These are phyloP conservation scores for Elysia chlorotica DNA, from an alignment of 1,140 invertebrate genomes.

Conservation along the genomic window DNA sequence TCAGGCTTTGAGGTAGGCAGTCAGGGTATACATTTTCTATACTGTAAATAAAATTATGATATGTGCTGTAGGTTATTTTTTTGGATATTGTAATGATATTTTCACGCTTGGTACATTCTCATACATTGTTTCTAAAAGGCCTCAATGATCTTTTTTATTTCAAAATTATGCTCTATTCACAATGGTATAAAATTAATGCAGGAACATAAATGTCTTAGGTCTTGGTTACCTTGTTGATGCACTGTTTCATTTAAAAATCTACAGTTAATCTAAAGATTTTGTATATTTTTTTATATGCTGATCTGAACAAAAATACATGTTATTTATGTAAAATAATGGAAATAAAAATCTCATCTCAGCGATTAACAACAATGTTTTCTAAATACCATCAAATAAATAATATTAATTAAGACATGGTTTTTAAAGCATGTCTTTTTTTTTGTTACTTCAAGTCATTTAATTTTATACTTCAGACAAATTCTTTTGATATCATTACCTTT, in stretches of 20 bases:
- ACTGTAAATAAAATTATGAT: neutral
- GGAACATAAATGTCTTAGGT: too few relatives aligned
- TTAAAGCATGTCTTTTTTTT: neutral
- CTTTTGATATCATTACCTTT: neutral
- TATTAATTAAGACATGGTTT: neutral
- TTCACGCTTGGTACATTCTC: neutral
- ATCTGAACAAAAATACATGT: neutral
- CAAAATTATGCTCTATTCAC: neutral
- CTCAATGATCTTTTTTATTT: neutral
- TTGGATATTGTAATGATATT: neutral
- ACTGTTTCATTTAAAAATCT: too few relatives aligned
- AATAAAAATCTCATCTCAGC: neutral
- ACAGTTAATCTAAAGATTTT: too few relatives aligned
- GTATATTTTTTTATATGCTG: neutral
- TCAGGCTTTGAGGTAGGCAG: neutral
- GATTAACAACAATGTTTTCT: neutral
- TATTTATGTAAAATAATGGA: neutral
- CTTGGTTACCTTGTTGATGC: too few relatives aligned
- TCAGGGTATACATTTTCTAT: neutral
- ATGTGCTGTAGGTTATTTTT: neutral
- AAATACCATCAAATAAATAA: neutral
- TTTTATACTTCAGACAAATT: neutral
- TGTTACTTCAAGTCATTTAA: neutral
- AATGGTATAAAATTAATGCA: too few relatives aligned
- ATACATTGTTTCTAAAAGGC: neutral